Percentiles rank a stretch among this genome's conserved stretches.
phyloP scores from a whole-genome alignment of 2,113 vertebrate species.

The Zeus faber region DNA sequence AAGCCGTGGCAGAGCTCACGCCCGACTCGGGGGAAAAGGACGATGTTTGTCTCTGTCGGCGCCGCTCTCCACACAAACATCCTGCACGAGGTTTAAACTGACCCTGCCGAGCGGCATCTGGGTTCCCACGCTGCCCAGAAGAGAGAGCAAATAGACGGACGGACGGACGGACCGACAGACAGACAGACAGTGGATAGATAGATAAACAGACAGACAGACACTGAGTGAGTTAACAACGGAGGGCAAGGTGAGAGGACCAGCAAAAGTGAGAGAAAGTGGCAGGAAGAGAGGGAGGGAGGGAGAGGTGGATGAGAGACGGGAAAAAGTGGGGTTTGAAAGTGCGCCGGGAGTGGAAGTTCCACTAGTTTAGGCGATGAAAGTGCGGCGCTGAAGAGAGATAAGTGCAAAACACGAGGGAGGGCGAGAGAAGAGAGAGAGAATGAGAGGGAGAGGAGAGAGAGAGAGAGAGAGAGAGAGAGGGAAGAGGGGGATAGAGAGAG shows the following conservation, averaged over 20 bases:
- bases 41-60: too few relatives aligned
- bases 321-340: background rate
- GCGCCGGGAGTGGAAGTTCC: slow-evolving; percentile 22
- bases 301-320: background rate
- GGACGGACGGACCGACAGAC: too few relatives aligned
- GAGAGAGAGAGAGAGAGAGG: slow-evolving; percentile 4
- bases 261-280: background rate
- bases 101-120: too few relatives aligned
- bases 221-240: background rate
- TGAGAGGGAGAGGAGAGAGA: slow-evolving; percentile 7
- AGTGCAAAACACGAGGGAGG: slow-evolving; percentile 23
- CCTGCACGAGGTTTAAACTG: too few relatives aligned
- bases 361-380: slow-evolving; percentile 24
- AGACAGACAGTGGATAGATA: background rate
- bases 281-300: background rate
- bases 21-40: too few relatives aligned
- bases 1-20: too few relatives aligned
- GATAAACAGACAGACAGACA: slow-evolving; percentile 2
- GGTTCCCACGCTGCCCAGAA: slow-evolving; percentile 98
- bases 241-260: background rate
- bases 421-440: slow-evolving; percentile 13
- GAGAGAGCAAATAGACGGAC: slow-evolving; percentile 87
- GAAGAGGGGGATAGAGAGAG: background rate
- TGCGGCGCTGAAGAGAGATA: slow-evolving; percentile 10
- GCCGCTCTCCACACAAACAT: too few relatives aligned